These are phyloP conservation scores for Nothoprocta perdicaria DNA, from an alignment of 2,113 vertebrate genomes.

Conservation along the genomic window DNA sequence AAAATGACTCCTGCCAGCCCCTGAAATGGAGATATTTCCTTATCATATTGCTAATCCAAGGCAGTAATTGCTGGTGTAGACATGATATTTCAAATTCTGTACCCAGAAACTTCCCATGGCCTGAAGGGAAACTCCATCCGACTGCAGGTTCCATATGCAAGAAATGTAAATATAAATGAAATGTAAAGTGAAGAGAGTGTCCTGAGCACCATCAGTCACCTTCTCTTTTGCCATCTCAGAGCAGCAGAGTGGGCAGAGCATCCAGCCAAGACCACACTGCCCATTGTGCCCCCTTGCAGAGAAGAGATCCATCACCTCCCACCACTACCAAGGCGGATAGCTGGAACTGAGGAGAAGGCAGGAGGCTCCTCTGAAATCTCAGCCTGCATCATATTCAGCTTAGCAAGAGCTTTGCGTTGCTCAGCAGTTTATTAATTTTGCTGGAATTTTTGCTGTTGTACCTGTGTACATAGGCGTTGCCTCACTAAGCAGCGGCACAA, in stretches of 20 bases:
- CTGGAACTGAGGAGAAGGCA: neutral
- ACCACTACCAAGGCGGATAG: neutral
- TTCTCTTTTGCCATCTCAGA: neutral
- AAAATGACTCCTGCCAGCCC: neutral
- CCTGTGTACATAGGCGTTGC: neutral
- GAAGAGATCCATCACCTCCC: neutral
- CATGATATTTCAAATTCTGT: neutral
- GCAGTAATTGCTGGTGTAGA: neutral
- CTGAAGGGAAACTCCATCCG: neutral
- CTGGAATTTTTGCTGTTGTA: neutral
- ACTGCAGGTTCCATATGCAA: neutral
- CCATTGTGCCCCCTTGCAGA: neutral
- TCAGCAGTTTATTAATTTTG: neutral
- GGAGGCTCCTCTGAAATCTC: neutral
- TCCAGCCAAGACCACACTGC: neutral
- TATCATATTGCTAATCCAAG: neutral
- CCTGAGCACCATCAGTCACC: neutral
- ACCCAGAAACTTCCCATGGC: neutral
- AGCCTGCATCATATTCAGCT: neutral
- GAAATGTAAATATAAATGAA: neutral
- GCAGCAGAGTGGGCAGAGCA: neutral
- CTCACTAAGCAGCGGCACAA: fast-evolving
- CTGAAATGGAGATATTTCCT: neutral
- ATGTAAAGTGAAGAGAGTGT: neutral
- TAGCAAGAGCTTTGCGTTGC: neutral